phyloP scores from a whole-genome alignment of 2,888 invertebrate genomes.

The Ectemnius cavifrons region DNA sequence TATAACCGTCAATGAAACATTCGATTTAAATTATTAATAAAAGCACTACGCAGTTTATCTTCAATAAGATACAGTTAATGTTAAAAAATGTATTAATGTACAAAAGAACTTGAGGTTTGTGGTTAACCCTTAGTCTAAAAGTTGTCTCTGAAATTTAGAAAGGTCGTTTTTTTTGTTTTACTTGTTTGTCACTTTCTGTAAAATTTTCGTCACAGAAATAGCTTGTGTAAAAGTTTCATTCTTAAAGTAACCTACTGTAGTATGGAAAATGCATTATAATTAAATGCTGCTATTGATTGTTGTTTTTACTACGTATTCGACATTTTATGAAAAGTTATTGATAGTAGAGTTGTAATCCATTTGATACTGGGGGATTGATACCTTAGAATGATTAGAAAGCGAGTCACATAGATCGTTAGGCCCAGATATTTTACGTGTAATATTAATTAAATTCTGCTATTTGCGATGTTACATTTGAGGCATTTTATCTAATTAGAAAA shows the following conservation, averaged over 20 bases:
- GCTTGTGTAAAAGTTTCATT: conserved; percentile 50
- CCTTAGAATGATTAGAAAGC: conserved; percentile 17
- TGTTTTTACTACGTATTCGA: conserved; percentile 19
- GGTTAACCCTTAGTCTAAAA: conserved; percentile 41
- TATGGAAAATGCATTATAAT: conserved; percentile 17
- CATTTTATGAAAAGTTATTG: conserved; percentile 13
- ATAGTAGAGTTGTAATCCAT: no score
- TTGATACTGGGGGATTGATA: no score
- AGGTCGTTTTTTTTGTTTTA: conserved; percentile 40
- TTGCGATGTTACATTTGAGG: conserved; percentile 14
- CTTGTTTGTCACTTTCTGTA: conserved; percentile 36
- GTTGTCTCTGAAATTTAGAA: conserved; percentile 46
- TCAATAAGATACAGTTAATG: conserved; percentile 20
- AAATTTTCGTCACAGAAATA: conserved; percentile 54
- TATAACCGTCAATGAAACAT: conserved; percentile 29
- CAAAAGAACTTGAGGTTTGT: conserved; percentile 47
- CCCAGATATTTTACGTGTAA: conserved; percentile 22
- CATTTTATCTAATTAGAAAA: conserved; percentile 12
- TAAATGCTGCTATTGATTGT: conserved; percentile 31
- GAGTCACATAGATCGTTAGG: conserved; percentile 31
- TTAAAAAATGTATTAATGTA: conserved; percentile 52
- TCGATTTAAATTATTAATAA: conserved; percentile 25
- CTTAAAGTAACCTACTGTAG: conserved; percentile 25
- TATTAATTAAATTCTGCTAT: conserved; percentile 15
- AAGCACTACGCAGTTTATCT: conserved; percentile 10